Conservation (phyloP, 2,797 vertebrate genomes). For the Acanthurus leucopareius region DNA sequence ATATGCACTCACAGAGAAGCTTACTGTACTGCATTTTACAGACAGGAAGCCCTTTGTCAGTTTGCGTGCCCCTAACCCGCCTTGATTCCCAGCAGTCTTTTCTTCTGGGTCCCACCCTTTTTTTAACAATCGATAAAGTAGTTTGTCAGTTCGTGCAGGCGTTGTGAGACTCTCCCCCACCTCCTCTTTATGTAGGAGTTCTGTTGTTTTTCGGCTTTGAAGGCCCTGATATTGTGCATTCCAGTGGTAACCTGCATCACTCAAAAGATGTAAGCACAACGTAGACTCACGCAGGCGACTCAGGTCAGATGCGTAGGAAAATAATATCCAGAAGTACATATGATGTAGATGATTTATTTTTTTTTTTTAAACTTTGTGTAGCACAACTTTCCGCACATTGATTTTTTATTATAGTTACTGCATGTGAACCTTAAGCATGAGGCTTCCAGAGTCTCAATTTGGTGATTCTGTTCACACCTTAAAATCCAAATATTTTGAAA, state of each 20-base stretch:
- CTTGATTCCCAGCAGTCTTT: slow-evolving; percentile 33
- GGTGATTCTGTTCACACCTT: not conserved
- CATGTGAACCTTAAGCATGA: not conserved
- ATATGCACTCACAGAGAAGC: slow-evolving; percentile 13
- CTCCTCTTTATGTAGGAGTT: slow-evolving; percentile 40
- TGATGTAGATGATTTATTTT: not conserved
- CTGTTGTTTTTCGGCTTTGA: slow-evolving; percentile 65
- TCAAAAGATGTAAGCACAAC: slow-evolving; percentile 58
- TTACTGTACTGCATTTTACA: slow-evolving; percentile 40
- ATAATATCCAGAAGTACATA: slow-evolving; percentile 5
- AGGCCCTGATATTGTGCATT: slow-evolving; percentile 68
- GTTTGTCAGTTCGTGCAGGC: slow-evolving; percentile 9
- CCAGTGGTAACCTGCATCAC: slow-evolving; percentile 72
- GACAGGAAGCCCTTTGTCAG: slow-evolving; percentile 75
- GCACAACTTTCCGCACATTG: not conserved
- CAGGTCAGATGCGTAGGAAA: slow-evolving; percentile 35
- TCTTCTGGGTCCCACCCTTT: slow-evolving; percentile 25
- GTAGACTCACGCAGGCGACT: slow-evolving; percentile 60
- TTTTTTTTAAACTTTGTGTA: not conserved
- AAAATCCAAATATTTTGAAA: slow-evolving; percentile 19
- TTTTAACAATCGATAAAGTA: slow-evolving; percentile 18
- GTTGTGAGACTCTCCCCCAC: not conserved
- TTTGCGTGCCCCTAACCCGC: slow-evolving; percentile 37
- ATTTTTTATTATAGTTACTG: not conserved
- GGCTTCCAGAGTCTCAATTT: no score